These are phyloP conservation scores for Neotoma lepida DNA, from an alignment of 2,113 vertebrate genomes.

Conservation along the genomic window DNA sequence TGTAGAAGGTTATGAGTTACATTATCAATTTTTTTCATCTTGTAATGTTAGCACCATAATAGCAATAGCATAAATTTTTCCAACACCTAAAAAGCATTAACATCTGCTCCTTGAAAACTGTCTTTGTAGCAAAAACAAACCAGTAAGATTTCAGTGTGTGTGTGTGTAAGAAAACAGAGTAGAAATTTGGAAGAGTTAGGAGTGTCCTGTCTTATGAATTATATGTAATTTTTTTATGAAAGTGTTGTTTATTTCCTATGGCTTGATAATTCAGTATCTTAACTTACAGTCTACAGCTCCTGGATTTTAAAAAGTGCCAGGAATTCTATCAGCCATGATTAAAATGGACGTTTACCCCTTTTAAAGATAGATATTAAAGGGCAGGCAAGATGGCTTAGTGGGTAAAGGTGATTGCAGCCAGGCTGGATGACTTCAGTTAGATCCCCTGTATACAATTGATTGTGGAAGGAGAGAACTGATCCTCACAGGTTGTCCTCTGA, in stretches of 20 bases:
- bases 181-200: background rate
- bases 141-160: background rate
- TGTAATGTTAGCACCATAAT: background rate
- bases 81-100: background rate
- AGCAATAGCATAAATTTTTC: background rate
- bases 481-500: background rate
- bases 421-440: background rate
- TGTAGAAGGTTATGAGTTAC: background rate
- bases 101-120: background rate
- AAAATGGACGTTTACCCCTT: background rate
- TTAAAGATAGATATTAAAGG: background rate
- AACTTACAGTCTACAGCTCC: background rate
- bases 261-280: background rate
- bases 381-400: background rate
- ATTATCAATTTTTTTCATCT: background rate
- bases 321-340: slow-evolving; percentile 2
- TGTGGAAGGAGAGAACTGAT: background rate
- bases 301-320: background rate
- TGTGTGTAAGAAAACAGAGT: background rate
- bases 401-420: background rate
- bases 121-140: background rate
- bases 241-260: background rate
- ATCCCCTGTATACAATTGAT: background rate
- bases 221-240: background rate
- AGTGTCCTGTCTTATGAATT: background rate